Evolutionary conservation across 2,797 vertebrate genomes (phyloP).

Genomic region (Anableps anableps): DNA sequence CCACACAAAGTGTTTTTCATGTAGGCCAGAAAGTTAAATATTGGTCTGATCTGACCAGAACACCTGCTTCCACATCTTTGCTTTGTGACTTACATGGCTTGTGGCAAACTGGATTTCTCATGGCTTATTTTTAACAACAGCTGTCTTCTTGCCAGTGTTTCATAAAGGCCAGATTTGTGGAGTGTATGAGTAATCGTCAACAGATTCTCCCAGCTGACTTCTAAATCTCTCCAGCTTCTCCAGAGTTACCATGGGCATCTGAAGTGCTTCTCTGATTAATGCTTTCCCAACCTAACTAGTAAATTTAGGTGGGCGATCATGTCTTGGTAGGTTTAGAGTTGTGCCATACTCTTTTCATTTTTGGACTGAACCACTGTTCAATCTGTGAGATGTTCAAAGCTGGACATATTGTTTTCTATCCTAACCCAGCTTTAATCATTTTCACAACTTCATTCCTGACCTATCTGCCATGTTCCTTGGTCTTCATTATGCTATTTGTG

Average conservation of each 20-base stretch:
- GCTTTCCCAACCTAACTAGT: background rate
- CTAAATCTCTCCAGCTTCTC: background rate
- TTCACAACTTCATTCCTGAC: background rate
- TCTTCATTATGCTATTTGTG: background rate
- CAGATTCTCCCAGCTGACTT: background rate
- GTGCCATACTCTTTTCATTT: background rate
- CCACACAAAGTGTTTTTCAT: background rate
- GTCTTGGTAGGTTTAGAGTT: background rate
- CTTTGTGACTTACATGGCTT: background rate
- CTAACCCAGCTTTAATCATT: background rate
- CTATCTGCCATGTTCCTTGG: background rate
- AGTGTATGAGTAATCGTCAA: background rate
- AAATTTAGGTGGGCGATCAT: background rate
- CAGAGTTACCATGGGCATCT: background rate
- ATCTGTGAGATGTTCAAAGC: background rate
- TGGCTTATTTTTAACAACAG: background rate
- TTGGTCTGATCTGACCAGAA: background rate
- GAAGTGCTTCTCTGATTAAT: background rate
- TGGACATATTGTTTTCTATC: background rate
- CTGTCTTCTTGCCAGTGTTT: background rate
- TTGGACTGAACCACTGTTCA: background rate
- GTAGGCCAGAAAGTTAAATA: background rate
- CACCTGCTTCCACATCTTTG: background rate
- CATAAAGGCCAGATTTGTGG: background rate
- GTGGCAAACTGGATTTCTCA: background rate